These are phyloP conservation scores for Callocephalon fimbriatum DNA, from an alignment of 2,113 vertebrate genomes.

Conservation along the genomic window DNA sequence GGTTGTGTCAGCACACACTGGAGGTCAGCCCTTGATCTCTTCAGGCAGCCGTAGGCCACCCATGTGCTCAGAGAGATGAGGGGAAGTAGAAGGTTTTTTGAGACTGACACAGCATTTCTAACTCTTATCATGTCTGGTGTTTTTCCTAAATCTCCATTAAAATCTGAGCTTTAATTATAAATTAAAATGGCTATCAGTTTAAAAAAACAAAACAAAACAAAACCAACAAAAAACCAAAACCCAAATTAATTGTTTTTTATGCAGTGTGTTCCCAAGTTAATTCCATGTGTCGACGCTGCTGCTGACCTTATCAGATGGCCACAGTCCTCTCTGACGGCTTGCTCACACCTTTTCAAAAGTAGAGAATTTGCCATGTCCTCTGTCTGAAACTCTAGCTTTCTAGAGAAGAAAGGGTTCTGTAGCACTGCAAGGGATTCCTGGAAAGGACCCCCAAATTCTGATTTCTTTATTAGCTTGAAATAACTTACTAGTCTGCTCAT, in stretches of 20 bases:
- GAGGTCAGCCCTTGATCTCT: conserved; percentile 49
- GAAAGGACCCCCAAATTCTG: not conserved
- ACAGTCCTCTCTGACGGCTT: not conserved
- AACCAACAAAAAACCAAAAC: not conserved
- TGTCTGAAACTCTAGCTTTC: not conserved
- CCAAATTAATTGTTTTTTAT: not conserved
- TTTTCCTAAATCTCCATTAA: not conserved
- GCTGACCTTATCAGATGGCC: not conserved
- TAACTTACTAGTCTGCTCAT: not conserved
- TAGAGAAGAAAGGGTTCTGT: not conserved
- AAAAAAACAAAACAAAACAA: too few species aligned
- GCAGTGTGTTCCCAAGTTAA: not conserved
- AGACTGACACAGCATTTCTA: not conserved
- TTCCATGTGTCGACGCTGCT: not conserved
- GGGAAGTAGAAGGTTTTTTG: conserved; percentile 36
- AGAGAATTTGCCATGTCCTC: not conserved
- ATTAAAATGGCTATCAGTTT: not conserved
- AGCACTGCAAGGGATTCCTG: not conserved
- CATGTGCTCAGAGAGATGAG: conserved; percentile 38
- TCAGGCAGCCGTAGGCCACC: conserved; percentile 34
- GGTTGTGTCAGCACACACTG: conserved; percentile 33
- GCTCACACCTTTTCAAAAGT: not conserved
- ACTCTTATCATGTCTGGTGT: not conserved
- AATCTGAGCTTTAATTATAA: not conserved
- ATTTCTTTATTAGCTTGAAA: not conserved